phyloP scores from a whole-genome alignment of 2,797 vertebrate genomes.

The Urophycis tenuis region DNA sequence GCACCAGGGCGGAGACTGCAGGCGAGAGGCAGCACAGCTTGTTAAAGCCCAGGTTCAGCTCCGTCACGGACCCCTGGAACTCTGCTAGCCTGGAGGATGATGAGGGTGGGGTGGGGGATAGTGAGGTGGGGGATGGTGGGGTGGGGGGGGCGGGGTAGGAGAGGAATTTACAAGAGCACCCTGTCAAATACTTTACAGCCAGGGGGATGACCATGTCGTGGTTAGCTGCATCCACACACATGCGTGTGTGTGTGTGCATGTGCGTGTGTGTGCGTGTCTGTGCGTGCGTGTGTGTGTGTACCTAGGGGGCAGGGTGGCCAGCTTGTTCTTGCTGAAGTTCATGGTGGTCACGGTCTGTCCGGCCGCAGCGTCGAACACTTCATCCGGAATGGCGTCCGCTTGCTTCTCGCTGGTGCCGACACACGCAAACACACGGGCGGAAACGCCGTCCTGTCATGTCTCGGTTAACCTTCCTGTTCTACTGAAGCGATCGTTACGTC shows the following conservation, averaged over 20 bases:
- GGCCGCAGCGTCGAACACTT: conserved; percentile 75
- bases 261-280: conserved; percentile 1
- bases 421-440: conserved; percentile 20
- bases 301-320: conserved; percentile 79
- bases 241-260: neutral
- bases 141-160: neutral
- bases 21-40: conserved; percentile 72
- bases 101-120: neutral
- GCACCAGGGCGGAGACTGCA: conserved; percentile 75
- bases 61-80: conserved; percentile 74
- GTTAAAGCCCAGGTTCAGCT: conserved; percentile 88
- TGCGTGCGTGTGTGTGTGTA: conserved; percentile 48
- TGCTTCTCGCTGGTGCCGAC: conserved; percentile 76
- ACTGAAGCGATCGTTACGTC: neutral
- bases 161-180: neutral
- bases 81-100: conserved; percentile 74
- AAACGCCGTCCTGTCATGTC: neutral
- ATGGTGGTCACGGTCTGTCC: conserved; percentile 60
- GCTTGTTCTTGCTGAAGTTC: conserved; percentile 92
- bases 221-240: neutral
- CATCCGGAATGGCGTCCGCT: conserved; percentile 73
- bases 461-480: neutral
- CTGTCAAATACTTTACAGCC: neutral
- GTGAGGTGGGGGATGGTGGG: neutral
- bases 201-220: neutral